Evolutionary conservation across 37 sponge, comb jelly and placozoan species (phyloP), one percentile per base, ranked within the genome.

Genomic region (Aplysina aerophoba): DNA sequence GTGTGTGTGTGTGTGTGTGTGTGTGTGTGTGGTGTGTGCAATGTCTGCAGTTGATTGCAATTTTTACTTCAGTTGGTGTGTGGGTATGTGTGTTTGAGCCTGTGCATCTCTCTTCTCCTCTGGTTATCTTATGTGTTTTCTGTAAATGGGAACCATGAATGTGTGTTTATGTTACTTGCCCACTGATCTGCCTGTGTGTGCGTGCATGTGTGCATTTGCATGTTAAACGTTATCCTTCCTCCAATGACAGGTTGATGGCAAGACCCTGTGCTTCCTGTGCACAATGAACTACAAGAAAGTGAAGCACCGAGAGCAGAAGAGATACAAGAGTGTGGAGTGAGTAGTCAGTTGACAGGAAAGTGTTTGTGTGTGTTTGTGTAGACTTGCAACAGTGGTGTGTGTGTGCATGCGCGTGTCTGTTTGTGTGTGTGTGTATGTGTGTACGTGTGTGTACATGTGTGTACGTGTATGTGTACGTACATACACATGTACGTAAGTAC

Each of bases 241-340:
- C 50, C 64, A 62, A 19, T 6, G 53, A 15, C 57, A 94, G 94
- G 94, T 94, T 55, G 89, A 88, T 63, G 96, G 93, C 25, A 82
- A 90, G 82, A 86, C 89, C 14, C 67, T 95, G 22, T 95, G 96
- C 66, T 86, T 90, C 0, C 53, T 95, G 38, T 95, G 96, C 53
- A 95, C 96, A 41, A 80, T 95, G 55, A 89, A 86, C 53, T 92
- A 88, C 81, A 95, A 92, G 85, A 95, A 92, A 82, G 85, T 88
- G 17, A 81, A 74, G 81, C 85, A 89, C 60, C 77, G 80, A 33
- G 89, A 88, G 59, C 84, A 78, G 86, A 87, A 84, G 67, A 67
- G 54, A 20, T 31, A 80, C 14, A 61, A 34, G 59, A 19, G 44
- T 57, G 67, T 22, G 14, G 16, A 25, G 27, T 44, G 21, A 4